Evolutionary conservation across 2,888 invertebrate species (phyloP).

Genomic region (Diplolepis rosae): DNA sequence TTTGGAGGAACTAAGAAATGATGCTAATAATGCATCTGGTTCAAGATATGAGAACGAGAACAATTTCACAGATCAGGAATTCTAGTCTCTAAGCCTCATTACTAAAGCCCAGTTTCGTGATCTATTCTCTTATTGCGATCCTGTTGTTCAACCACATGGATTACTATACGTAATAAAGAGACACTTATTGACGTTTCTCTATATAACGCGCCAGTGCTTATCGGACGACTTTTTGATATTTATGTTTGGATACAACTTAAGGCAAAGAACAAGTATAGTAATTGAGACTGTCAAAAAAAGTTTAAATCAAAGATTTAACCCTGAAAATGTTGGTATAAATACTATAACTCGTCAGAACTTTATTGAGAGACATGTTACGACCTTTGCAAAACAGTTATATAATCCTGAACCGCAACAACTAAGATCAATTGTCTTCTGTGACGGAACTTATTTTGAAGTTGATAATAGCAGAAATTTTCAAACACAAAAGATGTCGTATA

Average conservation of each 20-base stretch:
- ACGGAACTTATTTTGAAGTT: constrained; percentile 26
- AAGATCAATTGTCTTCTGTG: constrained; percentile 2
- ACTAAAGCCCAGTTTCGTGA: constrained; percentile 40
- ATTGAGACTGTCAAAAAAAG: constrained; percentile 21
- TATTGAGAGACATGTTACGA: constrained; percentile 14
- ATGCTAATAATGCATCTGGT: background rate
- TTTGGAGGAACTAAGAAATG: constrained; percentile 10
- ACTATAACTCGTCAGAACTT: constrained; percentile 21
- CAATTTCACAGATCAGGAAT: no score
- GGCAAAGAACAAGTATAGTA: constrained; percentile 17
- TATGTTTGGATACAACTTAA: constrained; percentile 5
- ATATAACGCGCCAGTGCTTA: constrained; percentile 6
- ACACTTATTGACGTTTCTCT: constrained; percentile 22
- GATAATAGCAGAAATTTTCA: no score
- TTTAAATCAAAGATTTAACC: no score
- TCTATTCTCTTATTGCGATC: constrained; percentile 24
- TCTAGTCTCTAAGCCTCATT: constrained; percentile 4
- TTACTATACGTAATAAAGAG: background rate
- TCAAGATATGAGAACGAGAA: constrained; percentile 16
- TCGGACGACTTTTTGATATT: constrained; percentile 23
- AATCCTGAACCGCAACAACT: constrained; percentile 4
- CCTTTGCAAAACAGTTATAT: constrained; percentile 10
- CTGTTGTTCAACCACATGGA: constrained; percentile 26
- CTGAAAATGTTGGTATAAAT: no score
- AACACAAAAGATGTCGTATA: no score